Base-by-base conservation (phyloP, 2,797 vertebrate genomes). In the Microhierax caerulescens region DNA sequence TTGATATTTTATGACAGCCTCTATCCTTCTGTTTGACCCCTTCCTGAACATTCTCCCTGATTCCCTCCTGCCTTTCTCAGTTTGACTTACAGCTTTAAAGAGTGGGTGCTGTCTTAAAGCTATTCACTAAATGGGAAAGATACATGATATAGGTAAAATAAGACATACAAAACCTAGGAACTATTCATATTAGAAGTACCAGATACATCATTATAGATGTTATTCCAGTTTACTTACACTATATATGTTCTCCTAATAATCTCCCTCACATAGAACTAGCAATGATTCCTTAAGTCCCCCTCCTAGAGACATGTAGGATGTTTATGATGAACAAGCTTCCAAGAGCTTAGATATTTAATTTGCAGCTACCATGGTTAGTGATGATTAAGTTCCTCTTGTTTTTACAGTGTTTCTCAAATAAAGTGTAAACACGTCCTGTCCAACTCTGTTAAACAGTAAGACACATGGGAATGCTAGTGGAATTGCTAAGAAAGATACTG, bases 321-420 rank as follows among this genome's bases (percentile, higher is more conserved):
- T 92, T 96, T 89, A 80, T n/a, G 59, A 96, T 72, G 54, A 91
- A 93, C 69, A 61, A 94, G 63, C 78, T 97, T 95, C 92, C 81
- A 88, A 90, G 79, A 75, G 65, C 82, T 91, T 85, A 63, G 81
- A 73, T 83, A 75, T 93, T 93, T 95, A 88, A 95, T 96, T 86
- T 89, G 76, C 85, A 96, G 81, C 89, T 79, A 73, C 56, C 57
- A 39, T 23, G 73, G 84, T 91, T 96, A 93, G 70, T 77, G 65
- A 84, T 97, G 87, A 93, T 96, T 95, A 97, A 97, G 93, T 95
- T 92, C 65, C 59, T 51, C 59, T 84, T 95, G 94, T 88, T 89
- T 95, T 90, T 54, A 88, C 82, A 88, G 54, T 63, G 45, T 96
- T 96, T 96, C 93, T 95, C 91, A 90, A 88, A 93, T 68, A 81